These are phyloP conservation scores for Daboia siamensis DNA, from an alignment of 2,113 vertebrate species.

Conservation along the genomic window DNA sequence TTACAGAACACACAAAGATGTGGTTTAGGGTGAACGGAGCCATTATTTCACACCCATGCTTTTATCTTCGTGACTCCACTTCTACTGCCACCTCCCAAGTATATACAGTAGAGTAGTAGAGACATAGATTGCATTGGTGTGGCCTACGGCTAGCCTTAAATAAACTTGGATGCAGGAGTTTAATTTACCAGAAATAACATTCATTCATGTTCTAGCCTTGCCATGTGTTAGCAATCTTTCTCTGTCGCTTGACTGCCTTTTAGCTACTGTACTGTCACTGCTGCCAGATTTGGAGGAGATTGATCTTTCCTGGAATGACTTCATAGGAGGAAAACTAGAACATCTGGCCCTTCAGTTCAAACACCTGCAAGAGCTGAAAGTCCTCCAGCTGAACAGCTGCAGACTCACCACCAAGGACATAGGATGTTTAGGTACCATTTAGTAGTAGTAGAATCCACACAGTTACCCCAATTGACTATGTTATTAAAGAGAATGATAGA, in stretches of 20 bases:
- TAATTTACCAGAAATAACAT: neutral
- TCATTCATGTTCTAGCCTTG: neutral
- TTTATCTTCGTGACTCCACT: neutral
- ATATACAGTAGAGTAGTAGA: neutral
- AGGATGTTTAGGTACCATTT: slow-evolving; percentile 72
- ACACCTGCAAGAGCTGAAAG: slow-evolving; percentile 69
- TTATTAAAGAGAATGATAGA: neutral
- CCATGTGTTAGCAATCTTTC: neutral
- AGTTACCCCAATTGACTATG: slow-evolving; percentile 4
- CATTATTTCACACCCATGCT: neutral
- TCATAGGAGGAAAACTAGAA: slow-evolving; percentile 74
- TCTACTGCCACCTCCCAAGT: neutral
- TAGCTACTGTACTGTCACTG: slow-evolving; percentile 73
- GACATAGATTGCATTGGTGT: neutral
- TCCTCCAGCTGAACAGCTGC: slow-evolving; percentile 78
- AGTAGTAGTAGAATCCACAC: slow-evolving; percentile 33
- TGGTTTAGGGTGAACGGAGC: too few relatives aligned
- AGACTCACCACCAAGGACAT: slow-evolving; percentile 76
- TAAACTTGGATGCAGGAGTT: neutral
- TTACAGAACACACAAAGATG: too few relatives aligned
- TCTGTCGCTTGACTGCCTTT: slow-evolving; percentile 13
- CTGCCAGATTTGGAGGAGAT: slow-evolving; percentile 81
- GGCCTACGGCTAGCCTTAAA: neutral
- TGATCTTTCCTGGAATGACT: slow-evolving; percentile 86
- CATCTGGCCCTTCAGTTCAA: slow-evolving; percentile 73